phyloP scores from a whole-genome alignment of 1,140 invertebrate genomes.

The Drosophila punjabiensis region DNA sequence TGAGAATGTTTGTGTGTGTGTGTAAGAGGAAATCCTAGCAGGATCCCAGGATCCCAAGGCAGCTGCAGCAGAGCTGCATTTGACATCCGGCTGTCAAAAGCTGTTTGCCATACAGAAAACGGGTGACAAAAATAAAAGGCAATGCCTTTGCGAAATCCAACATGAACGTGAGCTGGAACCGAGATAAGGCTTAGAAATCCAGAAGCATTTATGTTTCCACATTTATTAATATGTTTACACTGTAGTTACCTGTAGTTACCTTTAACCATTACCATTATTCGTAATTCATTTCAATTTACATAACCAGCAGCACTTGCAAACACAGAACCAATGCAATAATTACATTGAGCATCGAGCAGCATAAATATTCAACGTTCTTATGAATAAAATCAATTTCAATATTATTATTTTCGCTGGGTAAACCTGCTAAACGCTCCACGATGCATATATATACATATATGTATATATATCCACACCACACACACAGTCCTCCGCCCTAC shows the following conservation, averaged over 20 bases:
- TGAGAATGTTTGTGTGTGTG: slow-evolving; percentile 15
- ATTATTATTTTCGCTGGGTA: slow-evolving; percentile 62
- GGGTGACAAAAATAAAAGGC: slow-evolving; percentile 19
- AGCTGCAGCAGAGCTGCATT: slow-evolving; percentile 51
- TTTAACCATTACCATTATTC: background rate
- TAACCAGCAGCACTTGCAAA: slow-evolving; percentile 6
- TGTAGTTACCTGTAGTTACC: slow-evolving; percentile 6
- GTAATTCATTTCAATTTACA: slow-evolving; percentile 54
- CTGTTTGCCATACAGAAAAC: slow-evolving; percentile 50
- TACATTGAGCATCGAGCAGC: slow-evolving; percentile 61
- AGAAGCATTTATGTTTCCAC: background rate
- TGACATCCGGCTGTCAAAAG: slow-evolving; percentile 67
- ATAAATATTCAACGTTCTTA: slow-evolving; percentile 46
- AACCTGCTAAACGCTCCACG: slow-evolving; percentile 15
- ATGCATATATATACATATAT: background rate
- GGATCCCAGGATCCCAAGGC: slow-evolving; percentile 23
- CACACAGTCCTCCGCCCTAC: background rate
- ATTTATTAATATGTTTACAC: slow-evolving; percentile 51
- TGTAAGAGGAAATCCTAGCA: slow-evolving; percentile 17
- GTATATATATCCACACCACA: background rate
- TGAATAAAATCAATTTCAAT: slow-evolving; percentile 72
- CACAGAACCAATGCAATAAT: slow-evolving; percentile 62
- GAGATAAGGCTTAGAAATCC: slow-evolving; percentile 16
- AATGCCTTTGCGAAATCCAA: background rate
- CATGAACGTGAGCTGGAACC: slow-evolving; percentile 29